Percentiles rank a stretch among this genome's conserved stretches.
Conservation (phyloP, 2,797 vertebrate genomes). For the Chiloscyllium punctatum region DNA sequence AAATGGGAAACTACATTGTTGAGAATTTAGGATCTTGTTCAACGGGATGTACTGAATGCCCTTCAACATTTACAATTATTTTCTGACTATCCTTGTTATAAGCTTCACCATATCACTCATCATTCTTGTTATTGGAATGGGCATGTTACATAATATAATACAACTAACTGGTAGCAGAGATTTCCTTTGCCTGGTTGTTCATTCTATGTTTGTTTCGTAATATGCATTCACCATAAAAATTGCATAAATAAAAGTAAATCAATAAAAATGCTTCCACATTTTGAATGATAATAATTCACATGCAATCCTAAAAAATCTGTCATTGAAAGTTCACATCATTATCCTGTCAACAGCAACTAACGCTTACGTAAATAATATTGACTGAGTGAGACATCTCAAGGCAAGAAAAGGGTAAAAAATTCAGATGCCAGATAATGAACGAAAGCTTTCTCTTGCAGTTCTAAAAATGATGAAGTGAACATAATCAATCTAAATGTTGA, state of each 20-base stretch:
- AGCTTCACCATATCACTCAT: not conserved
- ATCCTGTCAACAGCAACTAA: not conserved
- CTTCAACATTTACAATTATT: not conserved
- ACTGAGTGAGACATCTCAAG: not conserved
- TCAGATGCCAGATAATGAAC: not conserved
- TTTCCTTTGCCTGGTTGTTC: not conserved
- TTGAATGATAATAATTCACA: not conserved
- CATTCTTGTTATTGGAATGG: not conserved
- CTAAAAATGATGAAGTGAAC: not conserved
- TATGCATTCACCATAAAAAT: not conserved
- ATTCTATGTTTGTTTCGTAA: not conserved
- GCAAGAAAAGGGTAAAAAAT: not conserved
- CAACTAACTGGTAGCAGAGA: not conserved
- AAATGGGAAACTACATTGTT: not conserved
- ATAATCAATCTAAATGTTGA: not conserved
- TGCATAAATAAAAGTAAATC: not conserved
- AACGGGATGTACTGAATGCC: not conserved
- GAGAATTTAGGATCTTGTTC: not conserved
- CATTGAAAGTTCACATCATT: not conserved
- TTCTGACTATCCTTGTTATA: not conserved
- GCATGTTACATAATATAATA: not conserved
- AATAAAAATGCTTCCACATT: not conserved
- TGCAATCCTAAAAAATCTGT: not conserved
- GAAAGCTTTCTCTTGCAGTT: no score
- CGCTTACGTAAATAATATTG: not conserved